Base-by-base conservation (phyloP, 2,888 invertebrate genomes). In the Electrophaes corylata region DNA sequence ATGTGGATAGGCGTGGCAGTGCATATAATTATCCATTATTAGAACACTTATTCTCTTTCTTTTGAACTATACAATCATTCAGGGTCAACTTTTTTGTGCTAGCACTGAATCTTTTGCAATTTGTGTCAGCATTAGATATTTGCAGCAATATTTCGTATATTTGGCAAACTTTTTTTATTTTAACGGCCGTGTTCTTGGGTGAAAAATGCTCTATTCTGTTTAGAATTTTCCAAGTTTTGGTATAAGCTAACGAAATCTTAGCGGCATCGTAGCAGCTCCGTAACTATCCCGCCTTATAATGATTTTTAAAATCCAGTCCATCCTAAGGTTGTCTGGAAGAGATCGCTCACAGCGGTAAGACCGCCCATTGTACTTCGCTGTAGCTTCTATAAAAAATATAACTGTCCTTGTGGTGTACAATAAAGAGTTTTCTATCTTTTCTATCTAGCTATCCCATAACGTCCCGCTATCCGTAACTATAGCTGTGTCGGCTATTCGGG, bases 41-140 rank as follows among this genome's bases (percentile, higher is more conserved):
- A 78, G 72, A 77, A 67, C 66, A 70, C 60, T 67, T 72, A 74
- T 79, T 82, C 79, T 78, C 82, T 79, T 79, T 69, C 70, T 70
- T 77, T 72, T 64, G 72, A 78, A 71, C 75, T 83, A 84, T 83
- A 84, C 6, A 84, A 81, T 83, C 83, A 83, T 70, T 26, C 54
- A 55, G 29, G 48, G 48, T 48, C 14, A 49, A 49, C 6, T 41
- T 31, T 29, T 49, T 39, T 23, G 16, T 20, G 12, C 35, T 49
- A 19, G 14, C 23, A 43, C 3, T 8, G 40, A 19, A 19, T 19
- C 11, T 41, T 35, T n/a, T 46, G 20, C 41, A 41, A 37, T 47
- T 47, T 40, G 19, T 40, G 20, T 23, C 20, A 20, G 33, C 26
- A 14, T 43, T 10, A 37, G 16, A 37, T 37, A 8, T 16, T 4